phyloP scores from a whole-genome alignment of 2,888 invertebrate species.

The Pimpla rufipes region DNA sequence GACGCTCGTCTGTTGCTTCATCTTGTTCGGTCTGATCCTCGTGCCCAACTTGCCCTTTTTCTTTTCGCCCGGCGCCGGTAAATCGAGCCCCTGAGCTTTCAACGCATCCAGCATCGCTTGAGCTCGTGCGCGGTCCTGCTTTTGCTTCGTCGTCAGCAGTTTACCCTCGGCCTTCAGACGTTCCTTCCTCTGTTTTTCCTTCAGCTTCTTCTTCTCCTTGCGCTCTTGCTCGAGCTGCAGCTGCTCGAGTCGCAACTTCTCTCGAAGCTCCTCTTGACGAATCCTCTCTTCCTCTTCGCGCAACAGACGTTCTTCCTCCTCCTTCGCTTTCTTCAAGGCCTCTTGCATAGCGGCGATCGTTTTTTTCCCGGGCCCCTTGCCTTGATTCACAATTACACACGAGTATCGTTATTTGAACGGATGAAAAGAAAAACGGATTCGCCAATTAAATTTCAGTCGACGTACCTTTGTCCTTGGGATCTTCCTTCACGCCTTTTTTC shows the following conservation, averaged over 20 bases:
- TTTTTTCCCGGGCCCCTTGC: conserved; percentile 92
- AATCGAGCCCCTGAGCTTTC: conserved; percentile 94
- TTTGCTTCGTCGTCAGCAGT: conserved; percentile 96
- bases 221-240: conserved; percentile 93
- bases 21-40: conserved; percentile 90
- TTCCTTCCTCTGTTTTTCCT: conserved; percentile 97
- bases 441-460: background rate
- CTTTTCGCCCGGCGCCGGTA: conserved; percentile 90
- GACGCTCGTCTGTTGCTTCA: conserved; percentile 89
- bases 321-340: conserved; percentile 94
- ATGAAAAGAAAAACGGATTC: background rate
- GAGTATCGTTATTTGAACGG: background rate
- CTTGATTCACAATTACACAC: conserved; percentile 68
- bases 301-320: conserved; percentile 93
- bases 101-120: conserved; percentile 95
- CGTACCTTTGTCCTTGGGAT: conserved; percentile 85
- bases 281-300: conserved; percentile 94
- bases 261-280: conserved; percentile 91
- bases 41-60: conserved; percentile 89
- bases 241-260: conserved; percentile 91
- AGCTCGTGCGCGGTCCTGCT: conserved; percentile 94
- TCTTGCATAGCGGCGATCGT: conserved; percentile 97
- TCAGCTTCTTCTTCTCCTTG: conserved; percentile 95
- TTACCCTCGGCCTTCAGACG: conserved; percentile 98
- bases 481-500: conserved; percentile 85